These are phyloP conservation scores for Psammodynastes pulverulentus DNA, from an alignment of 2,113 vertebrate genomes.

Conservation along the genomic window DNA sequence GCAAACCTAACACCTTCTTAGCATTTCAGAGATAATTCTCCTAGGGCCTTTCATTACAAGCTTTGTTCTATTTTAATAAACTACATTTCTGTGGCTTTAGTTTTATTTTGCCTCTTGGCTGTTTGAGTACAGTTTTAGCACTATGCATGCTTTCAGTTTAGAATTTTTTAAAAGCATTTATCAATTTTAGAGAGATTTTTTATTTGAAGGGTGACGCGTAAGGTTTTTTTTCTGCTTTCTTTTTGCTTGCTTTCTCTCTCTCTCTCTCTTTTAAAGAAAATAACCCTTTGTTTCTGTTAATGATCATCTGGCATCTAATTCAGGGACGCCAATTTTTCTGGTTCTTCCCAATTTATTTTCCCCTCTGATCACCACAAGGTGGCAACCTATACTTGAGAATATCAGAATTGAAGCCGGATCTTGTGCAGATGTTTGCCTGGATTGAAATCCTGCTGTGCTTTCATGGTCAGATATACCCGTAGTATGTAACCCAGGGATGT, in stretches of 20 bases:
- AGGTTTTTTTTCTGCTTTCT: not conserved
- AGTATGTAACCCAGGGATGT: too few species aligned
- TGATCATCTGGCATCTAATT: not conserved
- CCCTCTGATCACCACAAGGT: slow-evolving; percentile 47
- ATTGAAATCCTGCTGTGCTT: not conserved
- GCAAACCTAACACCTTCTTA: not conserved
- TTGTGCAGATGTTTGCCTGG: not conserved
- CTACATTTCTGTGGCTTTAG: not conserved
- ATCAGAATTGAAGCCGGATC: not conserved
- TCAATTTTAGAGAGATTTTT: not conserved
- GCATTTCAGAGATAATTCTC: not conserved
- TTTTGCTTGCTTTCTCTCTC: not conserved
- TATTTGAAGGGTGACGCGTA: not conserved
- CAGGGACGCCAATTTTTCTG: not conserved
- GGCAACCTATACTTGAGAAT: slow-evolving; percentile 42
- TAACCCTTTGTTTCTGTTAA: not conserved
- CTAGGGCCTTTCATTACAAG: not conserved
- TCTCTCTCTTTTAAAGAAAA: too few species aligned
- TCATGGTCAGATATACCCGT: not conserved
- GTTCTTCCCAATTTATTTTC: not conserved
- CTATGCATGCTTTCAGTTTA: not conserved
- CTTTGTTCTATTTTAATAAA: not conserved
- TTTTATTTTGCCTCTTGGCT: not conserved
- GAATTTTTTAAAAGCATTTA: not conserved
- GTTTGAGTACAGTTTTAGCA: not conserved